Evolutionary conservation across 2,888 invertebrate species (phyloP), one percentile per base, ranked within the genome.

Genomic region (Philopedon plagiatum): DNA sequence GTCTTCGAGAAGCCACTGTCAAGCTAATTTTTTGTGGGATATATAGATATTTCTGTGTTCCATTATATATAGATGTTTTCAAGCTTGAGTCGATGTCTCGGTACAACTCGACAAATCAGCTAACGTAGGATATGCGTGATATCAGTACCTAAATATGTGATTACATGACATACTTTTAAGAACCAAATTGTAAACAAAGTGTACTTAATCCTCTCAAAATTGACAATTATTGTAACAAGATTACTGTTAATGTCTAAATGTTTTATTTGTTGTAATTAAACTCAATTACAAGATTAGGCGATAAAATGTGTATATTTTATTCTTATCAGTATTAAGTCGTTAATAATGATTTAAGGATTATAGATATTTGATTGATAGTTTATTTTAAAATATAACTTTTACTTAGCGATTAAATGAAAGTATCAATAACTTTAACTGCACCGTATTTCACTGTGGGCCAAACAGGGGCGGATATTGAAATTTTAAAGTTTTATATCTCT

Each of bases 341-440:
- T 74, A 72, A 57, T 71, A 74, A 75, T 63, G 72, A 69, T 72
- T 72, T 64, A 67, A 41, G 75, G 75, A 75, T 75, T 75, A 75
- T 65, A 63, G 44, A 62, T 69, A 44, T 67, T 75, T 75, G 75
- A 75, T 75, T 73, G 73, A 75, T 75, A 70, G 71, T 65, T 73
- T 68, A 73, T 75, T 73, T 71, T 60, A 73, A 67, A 71, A 73
- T 64, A 69, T 64, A 49, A 73, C 37, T 65, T 75, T 71, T n/a
- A n/a, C n/a, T n/a, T n/a, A n/a, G n/a, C n/a, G n/a, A n/a, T n/a
- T n/a, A n/a, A n/a, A n/a, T n/a, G n/a, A n/a, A n/a, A n/a, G n/a
- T n/a, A n/a, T n/a, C n/a, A n/a, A n/a, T n/a, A n/a, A n/a, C n/a
- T n/a, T n/a, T n/a, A n/a, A n/a, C n/a, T n/a, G n/a, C n/a, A n/a